These are phyloP conservation scores for Pteronotus mesoamericanus DNA, from an alignment of 2,797 vertebrate genomes.

Conservation along the genomic window DNA sequence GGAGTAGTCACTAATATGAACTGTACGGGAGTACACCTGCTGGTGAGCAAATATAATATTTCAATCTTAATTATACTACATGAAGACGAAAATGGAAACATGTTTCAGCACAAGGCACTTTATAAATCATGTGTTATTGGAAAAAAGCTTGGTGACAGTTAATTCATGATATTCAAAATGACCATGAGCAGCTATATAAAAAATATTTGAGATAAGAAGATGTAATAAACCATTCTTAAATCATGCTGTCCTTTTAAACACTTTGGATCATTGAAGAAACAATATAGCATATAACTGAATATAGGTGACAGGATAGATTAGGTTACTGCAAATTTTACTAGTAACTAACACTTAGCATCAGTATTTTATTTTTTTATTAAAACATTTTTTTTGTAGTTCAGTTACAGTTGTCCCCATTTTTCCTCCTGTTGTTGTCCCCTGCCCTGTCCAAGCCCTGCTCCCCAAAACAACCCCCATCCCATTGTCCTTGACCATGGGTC, in stretches of 20 bases:
- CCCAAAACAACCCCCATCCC: too few species aligned
- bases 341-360: not conserved
- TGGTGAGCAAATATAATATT: not conserved
- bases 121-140: conserved; percentile 9
- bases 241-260: not conserved
- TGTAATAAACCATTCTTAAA: conserved; percentile 2
- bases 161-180: conserved; percentile 14
- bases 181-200: not conserved
- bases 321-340: not conserved
- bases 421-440: too few species aligned
- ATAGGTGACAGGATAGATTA: not conserved
- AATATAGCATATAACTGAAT: not conserved
- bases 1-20: conserved; percentile 19
- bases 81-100: not conserved
- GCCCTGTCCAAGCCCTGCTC: too few species aligned
- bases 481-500: too few species aligned
- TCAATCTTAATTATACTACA: not conserved
- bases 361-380: not conserved
- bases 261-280: not conserved
- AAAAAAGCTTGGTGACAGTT: not conserved
- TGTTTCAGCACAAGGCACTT: not conserved
- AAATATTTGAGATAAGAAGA: not conserved
- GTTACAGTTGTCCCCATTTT: too few species aligned
- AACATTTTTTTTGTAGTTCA: too few species aligned
- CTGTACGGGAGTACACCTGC: not conserved